phyloP scores from a whole-genome alignment of 2,113 vertebrate genomes.

The Ciconia boyciana region DNA sequence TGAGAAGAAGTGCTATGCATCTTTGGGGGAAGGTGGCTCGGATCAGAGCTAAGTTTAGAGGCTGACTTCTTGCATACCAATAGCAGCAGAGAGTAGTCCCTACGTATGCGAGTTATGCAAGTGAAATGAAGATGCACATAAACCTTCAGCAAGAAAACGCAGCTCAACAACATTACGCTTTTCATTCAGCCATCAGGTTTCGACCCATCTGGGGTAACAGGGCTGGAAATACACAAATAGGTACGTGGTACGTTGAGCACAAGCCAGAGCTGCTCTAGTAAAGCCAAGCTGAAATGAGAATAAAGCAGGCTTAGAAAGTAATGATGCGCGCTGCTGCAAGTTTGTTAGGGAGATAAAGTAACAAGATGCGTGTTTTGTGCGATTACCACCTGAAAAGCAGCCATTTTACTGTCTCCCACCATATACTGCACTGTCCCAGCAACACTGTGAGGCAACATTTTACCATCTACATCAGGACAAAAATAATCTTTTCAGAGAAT shows the following conservation, averaged over 20 bases:
- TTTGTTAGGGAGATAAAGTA: background rate
- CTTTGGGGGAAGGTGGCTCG: background rate
- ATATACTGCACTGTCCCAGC: background rate
- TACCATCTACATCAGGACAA: accelerated
- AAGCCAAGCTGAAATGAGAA: background rate
- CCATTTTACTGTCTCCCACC: background rate
- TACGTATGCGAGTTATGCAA: background rate
- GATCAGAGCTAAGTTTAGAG: constrained; percentile 19
- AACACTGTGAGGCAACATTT: background rate
- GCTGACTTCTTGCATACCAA: background rate
- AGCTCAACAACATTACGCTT: background rate
- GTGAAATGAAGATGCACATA: background rate
- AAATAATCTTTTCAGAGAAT: background rate
- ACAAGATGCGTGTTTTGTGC: background rate
- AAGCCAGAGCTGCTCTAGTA: background rate
- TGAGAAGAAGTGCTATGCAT: background rate
- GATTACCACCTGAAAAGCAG: background rate
- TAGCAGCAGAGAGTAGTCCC: background rate
- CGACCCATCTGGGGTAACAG: background rate
- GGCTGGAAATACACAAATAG: background rate
- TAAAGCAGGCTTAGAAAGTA: background rate
- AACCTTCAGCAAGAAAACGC: background rate
- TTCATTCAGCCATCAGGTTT: background rate
- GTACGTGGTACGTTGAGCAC: background rate
- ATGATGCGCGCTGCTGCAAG: accelerated